Evolutionary conservation across 2,113 vertebrate species (phyloP).

Genomic region (Alouatta palliata): DNA sequence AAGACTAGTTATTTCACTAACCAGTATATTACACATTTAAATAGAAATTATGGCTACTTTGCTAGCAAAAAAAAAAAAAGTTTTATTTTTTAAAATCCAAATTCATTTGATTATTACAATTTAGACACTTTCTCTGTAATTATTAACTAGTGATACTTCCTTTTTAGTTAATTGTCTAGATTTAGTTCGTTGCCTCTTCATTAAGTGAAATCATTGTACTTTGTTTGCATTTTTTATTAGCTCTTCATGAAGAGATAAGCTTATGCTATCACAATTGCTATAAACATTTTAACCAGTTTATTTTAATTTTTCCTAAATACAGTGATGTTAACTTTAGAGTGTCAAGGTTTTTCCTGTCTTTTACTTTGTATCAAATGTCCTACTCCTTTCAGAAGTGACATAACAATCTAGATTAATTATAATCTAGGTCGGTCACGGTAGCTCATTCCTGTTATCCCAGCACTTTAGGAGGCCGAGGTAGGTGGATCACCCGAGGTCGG

Average conservation of each 20-base stretch:
- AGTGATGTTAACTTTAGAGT: not conserved
- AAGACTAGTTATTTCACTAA: not conserved
- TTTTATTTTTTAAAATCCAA: not conserved
- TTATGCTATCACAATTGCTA: not conserved
- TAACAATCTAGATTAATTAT: not conserved
- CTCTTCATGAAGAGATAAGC: not conserved
- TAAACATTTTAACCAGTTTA: not conserved
- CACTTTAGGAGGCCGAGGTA: too few relatives aligned
- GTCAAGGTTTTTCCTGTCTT: not conserved
- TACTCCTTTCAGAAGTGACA: not conserved
- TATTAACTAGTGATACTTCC: slow-evolving; percentile 8
- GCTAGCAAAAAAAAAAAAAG: not conserved
- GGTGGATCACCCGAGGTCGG: too few relatives aligned
- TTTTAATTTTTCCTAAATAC: slow-evolving; percentile 2
- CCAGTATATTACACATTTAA: not conserved
- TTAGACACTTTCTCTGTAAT: not conserved
- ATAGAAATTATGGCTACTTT: not conserved
- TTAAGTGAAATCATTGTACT: not conserved
- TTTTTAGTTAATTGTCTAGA: not conserved
- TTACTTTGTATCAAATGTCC: not conserved
- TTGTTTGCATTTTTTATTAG: not conserved
- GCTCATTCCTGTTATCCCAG: too few relatives aligned
- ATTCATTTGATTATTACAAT: not conserved
- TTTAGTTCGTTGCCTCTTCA: not conserved
- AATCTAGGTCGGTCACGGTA: not conserved